A percentile compares a stretch with the other conserved stretches of the same genome.
These are phyloP conservation scores for Dendrocincla fuliginosa DNA, from an alignment of 2,797 vertebrate species.

Conservation along the genomic window DNA sequence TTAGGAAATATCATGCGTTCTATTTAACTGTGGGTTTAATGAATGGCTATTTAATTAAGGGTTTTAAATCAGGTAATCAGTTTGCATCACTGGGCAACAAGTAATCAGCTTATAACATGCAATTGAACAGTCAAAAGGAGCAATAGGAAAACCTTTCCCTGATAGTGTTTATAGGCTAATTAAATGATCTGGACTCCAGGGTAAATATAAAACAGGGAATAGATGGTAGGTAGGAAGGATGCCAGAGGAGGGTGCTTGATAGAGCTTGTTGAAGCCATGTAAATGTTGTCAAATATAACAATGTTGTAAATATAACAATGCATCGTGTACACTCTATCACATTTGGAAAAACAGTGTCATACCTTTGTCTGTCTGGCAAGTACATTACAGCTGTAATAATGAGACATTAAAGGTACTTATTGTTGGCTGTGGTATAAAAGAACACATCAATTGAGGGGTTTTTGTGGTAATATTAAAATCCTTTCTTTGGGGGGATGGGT, in stretches of 20 bases:
- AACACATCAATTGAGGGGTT: not conserved
- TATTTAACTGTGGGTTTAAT: constrained; percentile 36
- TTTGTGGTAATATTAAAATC: not conserved
- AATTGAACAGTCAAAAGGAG: constrained; percentile 14
- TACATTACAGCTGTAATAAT: not conserved
- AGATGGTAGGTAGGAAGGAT: not conserved
- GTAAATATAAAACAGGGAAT: not conserved
- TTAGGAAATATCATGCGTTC: constrained; percentile 42
- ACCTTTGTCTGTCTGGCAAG: not conserved
- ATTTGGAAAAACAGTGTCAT: not conserved
- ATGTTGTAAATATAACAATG: not conserved
- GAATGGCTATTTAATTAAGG: constrained; percentile 69
- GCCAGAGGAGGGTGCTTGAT: not conserved
- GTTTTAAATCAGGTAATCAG: constrained; percentile 63
- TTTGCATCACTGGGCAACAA: constrained; percentile 45
- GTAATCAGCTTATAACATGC: constrained; percentile 41
- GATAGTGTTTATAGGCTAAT: not conserved
- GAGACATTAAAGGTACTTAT: not conserved
- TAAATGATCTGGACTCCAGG: not conserved
- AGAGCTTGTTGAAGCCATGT: not conserved
- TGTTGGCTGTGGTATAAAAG: not conserved
- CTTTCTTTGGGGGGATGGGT: not conserved
- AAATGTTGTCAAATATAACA: not conserved
- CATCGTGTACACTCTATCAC: not conserved
- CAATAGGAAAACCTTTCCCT: not conserved